A percentile compares a stretch with the other conserved stretches of the same genome.
These are phyloP conservation scores for Emydura subglobosa DNA, from an alignment of 2,113 vertebrate genomes.

Conservation along the genomic window DNA sequence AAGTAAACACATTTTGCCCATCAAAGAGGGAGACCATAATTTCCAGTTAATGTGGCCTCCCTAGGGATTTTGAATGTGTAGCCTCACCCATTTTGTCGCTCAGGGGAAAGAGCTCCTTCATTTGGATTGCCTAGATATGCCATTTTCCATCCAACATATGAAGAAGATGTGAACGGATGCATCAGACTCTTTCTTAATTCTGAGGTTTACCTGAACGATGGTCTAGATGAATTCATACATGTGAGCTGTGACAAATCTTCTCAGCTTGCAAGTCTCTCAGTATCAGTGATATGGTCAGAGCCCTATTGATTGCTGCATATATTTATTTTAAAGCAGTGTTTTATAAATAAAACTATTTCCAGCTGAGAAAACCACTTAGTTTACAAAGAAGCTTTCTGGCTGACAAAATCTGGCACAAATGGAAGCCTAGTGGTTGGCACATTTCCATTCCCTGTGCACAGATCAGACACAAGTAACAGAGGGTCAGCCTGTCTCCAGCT, in stretches of 20 bases:
- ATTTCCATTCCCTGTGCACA: neutral
- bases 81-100: neutral
- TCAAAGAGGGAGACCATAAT: neutral
- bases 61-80: neutral
- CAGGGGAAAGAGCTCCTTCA: neutral
- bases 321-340: neutral
- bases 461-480: constrained; percentile 4
- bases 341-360: constrained; percentile 3
- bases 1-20: neutral
- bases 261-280: neutral
- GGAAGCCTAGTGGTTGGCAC: neutral
- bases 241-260: neutral
- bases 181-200: neutral
- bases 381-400: constrained; percentile 12
- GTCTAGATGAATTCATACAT: neutral
- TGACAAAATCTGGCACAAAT: neutral
- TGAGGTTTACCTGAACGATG: neutral
- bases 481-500: constrained; percentile 2
- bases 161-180: neutral
- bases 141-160: neutral
- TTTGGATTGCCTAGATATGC: neutral
- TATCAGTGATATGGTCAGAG: neutral
- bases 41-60: neutral
- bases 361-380: neutral
- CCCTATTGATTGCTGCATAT: neutral